Evolutionary conservation across 2,797 vertebrate species (phyloP), one percentile per base, ranked within the genome.

Genomic region (Aplochiton taeniatus): DNA sequence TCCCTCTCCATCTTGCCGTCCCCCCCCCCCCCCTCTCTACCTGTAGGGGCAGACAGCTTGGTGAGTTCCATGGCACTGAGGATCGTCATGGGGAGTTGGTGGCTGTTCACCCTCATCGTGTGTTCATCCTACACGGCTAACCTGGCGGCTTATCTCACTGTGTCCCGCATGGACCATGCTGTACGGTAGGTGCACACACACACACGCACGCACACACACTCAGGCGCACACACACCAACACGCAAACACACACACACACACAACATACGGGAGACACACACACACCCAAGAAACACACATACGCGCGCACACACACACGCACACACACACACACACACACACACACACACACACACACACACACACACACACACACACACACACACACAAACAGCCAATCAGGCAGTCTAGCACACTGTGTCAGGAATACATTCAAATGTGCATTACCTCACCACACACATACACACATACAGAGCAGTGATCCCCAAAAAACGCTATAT

Each of bases 71-170:
- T 98, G 87, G 96, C 97, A 0, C 92, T 98, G 90, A 90, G 96
- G 74, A 98, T 99, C 13, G 97, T 98, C 14, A 98, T 98, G 97
- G 97, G 96, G 31, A 98, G 96, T 83, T 99, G 97, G 97, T 99
- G 97, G 97, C 94, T 99, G 73, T 99, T 99, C 87, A 98, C 97
- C 0, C 93, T 99, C 66, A 96, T 99, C 4, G 97, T 99, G 48
- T 98, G 97, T 61, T 99, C 97, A 0, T 98, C 97, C 19, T 99
- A 99, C 88, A 99, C 97, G 0, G 97, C 97, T 0, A 98, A 98
- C 82, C 91, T 99, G 73, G 96, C 97, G 1, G 97, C 97, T 0
- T 98, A 98, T 82, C 95, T 99, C 75, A 99, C 97, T 0, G 96
- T 98, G 76, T 98, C 97, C 3, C 94, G 96, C 77, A 98, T 98